Conservation (phyloP, 2,888 invertebrate species). For the Leucozona laternaria region DNA sequence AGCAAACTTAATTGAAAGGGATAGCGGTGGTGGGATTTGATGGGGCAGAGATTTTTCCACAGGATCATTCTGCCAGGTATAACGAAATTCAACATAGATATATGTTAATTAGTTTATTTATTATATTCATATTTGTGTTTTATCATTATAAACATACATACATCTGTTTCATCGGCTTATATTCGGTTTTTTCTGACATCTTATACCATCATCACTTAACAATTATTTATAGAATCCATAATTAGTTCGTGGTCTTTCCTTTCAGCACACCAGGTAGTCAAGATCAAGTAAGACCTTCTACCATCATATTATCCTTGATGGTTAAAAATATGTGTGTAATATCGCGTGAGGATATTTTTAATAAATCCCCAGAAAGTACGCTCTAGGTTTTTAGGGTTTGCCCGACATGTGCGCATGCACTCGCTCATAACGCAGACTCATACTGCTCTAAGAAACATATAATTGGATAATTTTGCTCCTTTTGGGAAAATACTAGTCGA, state of each 20-base stretch:
- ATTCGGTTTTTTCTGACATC: conserved; percentile 14
- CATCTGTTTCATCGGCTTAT: background rate
- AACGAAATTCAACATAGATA: no score
- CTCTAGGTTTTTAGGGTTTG: conserved; percentile 56
- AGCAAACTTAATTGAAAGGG: no score
- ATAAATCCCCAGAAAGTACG: conserved; percentile 73
- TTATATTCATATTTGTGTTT: background rate
- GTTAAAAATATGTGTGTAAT: conserved; percentile 55
- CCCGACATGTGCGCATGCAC: conserved; percentile 64
- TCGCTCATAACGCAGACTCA: background rate
- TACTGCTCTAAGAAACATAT: background rate
- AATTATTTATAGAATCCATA: conserved; percentile 47
- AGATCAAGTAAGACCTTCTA: background rate
- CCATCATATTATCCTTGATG: background rate
- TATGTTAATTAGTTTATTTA: no score
- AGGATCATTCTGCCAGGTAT: no score
- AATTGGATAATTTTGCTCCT: conserved; percentile 62
- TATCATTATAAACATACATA: background rate
- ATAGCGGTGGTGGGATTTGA: no score
- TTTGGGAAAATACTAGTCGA: conserved; percentile 61
- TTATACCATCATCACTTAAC: background rate
- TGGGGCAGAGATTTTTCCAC: no score
- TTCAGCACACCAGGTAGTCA: conserved; percentile 35
- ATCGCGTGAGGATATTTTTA: conserved; percentile 65
- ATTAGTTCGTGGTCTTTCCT: conserved; percentile 61